Evolutionary conservation across 2,113 vertebrate genomes (phyloP).

Genomic region (Scophthalmus maximus): DNA sequence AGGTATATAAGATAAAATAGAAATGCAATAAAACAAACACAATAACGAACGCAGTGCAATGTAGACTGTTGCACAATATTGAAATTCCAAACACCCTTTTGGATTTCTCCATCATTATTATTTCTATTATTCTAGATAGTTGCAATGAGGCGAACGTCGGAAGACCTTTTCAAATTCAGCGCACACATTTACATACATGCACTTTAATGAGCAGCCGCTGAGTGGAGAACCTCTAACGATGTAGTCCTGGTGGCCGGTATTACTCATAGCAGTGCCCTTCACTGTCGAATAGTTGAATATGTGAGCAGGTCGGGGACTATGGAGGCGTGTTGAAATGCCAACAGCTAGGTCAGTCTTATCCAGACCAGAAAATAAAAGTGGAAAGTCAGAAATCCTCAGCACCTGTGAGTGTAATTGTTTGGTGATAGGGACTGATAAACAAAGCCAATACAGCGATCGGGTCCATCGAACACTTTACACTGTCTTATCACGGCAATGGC

Average conservation of each 20-base stretch:
- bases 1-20: no score
- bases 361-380: not conserved
- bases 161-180: not conserved
- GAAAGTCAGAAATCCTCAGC: slow-evolving; percentile 15
- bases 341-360: not conserved
- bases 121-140: not conserved
- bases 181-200: not conserved
- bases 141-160: not conserved
- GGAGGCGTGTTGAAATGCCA: not conserved
- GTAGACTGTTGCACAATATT: no score
- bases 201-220: not conserved
- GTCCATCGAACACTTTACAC: slow-evolving; percentile 57
- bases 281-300: not conserved
- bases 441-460: slow-evolving; percentile 41
- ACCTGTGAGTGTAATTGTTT: slow-evolving; percentile 40
- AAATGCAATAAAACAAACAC: no score
- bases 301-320: not conserved
- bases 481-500: slow-evolving; percentile 53
- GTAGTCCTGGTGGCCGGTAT: not conserved
- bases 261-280: not conserved
- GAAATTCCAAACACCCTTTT: not conserved
- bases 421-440: slow-evolving; percentile 50
- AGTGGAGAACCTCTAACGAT: not conserved
- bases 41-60: no score
- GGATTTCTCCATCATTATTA: not conserved